Percentiles rank a stretch among this genome's conserved stretches.
phyloP scores from a whole-genome alignment of 2,113 vertebrate genomes.

The Paracanthobrama guichenoti region DNA sequence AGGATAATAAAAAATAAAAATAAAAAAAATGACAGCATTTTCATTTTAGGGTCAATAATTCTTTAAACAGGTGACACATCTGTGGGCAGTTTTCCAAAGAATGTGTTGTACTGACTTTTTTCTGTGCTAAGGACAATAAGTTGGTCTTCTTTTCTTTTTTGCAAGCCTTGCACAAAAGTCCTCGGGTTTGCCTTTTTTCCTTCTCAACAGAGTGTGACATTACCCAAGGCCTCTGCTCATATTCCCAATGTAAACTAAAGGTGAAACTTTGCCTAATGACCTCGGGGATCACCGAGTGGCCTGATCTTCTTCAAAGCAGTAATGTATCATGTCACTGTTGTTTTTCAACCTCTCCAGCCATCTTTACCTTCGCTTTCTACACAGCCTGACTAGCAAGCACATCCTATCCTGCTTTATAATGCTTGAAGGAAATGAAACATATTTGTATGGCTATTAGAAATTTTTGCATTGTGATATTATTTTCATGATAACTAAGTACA shows the following conservation, averaged over 20 bases:
- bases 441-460: neutral
- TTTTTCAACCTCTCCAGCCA: slow-evolving; percentile 31
- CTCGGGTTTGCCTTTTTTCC: slow-evolving; percentile 31
- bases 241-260: slow-evolving; percentile 45
- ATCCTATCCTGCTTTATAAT: neutral
- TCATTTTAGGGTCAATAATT: neutral
- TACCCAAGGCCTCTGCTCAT: slow-evolving; percentile 54
- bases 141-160: slow-evolving; percentile 52
- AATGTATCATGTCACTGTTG: slow-evolving; percentile 51
- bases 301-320: slow-evolving; percentile 42
- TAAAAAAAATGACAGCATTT: too few relatives aligned
- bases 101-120: neutral
- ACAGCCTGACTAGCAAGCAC: slow-evolving; percentile 32
- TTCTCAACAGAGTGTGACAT: slow-evolving; percentile 49
- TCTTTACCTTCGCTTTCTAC: slow-evolving; percentile 16
- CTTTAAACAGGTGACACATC: neutral
- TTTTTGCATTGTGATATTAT: too few relatives aligned
- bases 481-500: too few relatives aligned
- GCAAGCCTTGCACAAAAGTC: slow-evolving; percentile 61
- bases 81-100: neutral
- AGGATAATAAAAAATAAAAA: too few relatives aligned
- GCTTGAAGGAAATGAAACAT: neutral
- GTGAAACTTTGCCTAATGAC: slow-evolving; percentile 56
- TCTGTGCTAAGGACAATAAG: slow-evolving; percentile 26
- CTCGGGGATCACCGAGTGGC: slow-evolving; percentile 35